Evolutionary conservation across 1,140 invertebrate species (phyloP).

Genomic region (Drosophila trapezifrons): DNA sequence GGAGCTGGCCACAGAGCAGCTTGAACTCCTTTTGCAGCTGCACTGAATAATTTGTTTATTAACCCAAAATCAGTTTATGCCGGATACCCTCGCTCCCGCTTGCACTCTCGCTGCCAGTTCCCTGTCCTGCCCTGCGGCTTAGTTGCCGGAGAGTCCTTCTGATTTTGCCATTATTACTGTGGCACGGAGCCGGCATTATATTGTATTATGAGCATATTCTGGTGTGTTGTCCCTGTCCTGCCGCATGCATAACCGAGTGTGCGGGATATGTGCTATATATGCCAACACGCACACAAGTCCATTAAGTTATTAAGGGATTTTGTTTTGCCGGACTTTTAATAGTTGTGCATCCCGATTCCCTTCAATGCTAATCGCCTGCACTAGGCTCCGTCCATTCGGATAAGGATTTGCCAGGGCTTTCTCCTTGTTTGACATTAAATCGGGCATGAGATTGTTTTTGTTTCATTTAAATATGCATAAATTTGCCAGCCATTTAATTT

Average conservation of each 20-base stretch:
- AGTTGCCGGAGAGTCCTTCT: constrained; percentile 34
- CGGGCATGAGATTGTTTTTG: constrained; percentile 49
- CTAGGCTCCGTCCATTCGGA: constrained; percentile 34
- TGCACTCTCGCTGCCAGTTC: no score
- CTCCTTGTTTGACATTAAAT: constrained; percentile 63
- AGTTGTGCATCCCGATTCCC: constrained; percentile 42
- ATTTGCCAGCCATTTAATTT: constrained; percentile 63
- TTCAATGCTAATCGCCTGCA: constrained; percentile 52
- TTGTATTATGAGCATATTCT: constrained; percentile 47
- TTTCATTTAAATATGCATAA: constrained; percentile 75
- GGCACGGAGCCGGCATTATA: constrained; percentile 54
- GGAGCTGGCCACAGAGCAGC: constrained; percentile 29
- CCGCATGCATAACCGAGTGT: not conserved
- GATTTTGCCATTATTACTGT: constrained; percentile 69
- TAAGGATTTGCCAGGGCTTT: constrained; percentile 32
- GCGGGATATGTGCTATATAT: constrained; percentile 45
- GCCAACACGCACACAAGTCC: constrained; percentile 71
- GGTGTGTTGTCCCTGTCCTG: constrained; percentile 10
- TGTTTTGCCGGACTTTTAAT: constrained; percentile 62
- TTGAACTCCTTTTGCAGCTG: constrained; percentile 45
- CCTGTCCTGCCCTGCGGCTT: constrained; percentile 13
- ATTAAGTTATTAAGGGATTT: constrained; percentile 83
- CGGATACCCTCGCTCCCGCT: constrained; percentile 3
- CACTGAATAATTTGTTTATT: constrained; percentile 80
- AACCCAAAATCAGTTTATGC: constrained; percentile 78